A percentile compares a stretch with the other conserved stretches of the same genome.
These are phyloP conservation scores for Lacerta viridis DNA, from an alignment of 2,797 vertebrate species.

Conservation along the genomic window DNA sequence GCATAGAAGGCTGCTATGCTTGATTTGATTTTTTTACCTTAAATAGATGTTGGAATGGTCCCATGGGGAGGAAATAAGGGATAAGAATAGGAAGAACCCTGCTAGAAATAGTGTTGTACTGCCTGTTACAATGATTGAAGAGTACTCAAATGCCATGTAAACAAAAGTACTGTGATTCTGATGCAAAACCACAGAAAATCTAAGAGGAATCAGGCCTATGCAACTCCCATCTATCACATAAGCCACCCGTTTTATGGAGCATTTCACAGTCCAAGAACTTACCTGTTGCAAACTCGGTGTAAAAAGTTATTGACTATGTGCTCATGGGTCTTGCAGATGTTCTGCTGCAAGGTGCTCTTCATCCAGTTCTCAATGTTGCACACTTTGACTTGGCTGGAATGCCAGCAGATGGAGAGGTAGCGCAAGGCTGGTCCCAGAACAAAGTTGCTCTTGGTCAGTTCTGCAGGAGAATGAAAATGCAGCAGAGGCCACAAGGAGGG, in stretches of 20 bases:
- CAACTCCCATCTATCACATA: not conserved
- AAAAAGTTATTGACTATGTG: conserved; percentile 88
- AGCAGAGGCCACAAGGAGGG: conserved; percentile 89
- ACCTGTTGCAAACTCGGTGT: conserved; percentile 85
- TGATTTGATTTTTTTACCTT: not conserved
- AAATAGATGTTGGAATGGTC: not conserved
- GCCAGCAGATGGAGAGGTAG: conserved; percentile 90
- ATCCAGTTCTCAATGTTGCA: conserved; percentile 96
- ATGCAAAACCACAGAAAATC: not conserved
- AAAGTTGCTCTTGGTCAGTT: conserved; percentile 90
- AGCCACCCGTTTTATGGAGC: not conserved
- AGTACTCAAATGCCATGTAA: not conserved
- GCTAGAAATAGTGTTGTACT: not conserved
- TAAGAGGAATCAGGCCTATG: not conserved
- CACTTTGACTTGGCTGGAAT: conserved; percentile 92
- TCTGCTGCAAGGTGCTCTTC: conserved; percentile 91
- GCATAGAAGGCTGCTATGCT: not conserved
- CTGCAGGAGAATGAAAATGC: conserved; percentile 86
- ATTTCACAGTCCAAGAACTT: conserved; percentile 60
- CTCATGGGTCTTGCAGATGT: conserved; percentile 90
- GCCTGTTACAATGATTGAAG: not conserved
- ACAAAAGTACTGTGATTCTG: not conserved
- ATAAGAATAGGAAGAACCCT: not conserved
- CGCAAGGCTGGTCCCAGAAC: conserved; percentile 89
- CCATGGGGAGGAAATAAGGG: not conserved